Conservation (phyloP, 2,113 vertebrate genomes). For the Ictalurus furcatus region DNA sequence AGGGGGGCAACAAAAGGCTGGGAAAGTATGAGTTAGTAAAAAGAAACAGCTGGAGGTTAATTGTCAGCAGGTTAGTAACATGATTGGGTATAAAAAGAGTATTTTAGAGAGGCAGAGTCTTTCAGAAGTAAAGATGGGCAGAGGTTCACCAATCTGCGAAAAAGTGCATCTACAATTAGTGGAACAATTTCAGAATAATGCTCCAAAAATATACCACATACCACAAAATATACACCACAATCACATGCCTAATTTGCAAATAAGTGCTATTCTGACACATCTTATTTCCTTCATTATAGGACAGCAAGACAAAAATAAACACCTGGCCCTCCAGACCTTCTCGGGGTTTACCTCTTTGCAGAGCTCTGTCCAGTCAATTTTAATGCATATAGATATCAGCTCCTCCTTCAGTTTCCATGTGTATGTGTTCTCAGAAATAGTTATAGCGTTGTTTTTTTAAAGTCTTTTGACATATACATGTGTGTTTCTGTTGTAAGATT, state of each 20-base stretch:
- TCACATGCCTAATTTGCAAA: background rate
- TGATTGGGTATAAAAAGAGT: no score
- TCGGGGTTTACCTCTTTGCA: background rate
- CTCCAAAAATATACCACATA: background rate
- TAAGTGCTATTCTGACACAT: background rate
- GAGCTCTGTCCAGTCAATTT: background rate
- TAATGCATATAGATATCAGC: background rate
- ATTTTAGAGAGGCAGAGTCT: no score
- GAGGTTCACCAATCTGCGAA: no score
- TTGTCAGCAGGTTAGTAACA: no score
- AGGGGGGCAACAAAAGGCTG: no score
- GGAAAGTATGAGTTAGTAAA: no score
- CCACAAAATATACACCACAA: background rate
- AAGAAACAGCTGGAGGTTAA: no score
- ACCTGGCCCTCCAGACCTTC: background rate
- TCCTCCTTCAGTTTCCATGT: background rate
- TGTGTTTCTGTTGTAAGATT: constrained; percentile 20
- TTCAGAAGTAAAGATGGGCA: no score
- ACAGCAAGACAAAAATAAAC: background rate
- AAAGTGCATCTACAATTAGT: no score
- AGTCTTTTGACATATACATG: background rate
- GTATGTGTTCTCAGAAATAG: background rate
- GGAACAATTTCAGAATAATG: no score
- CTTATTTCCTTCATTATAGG: background rate
- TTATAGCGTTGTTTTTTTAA: no score